Percentiles rank a stretch among this genome's conserved stretches.
phyloP scores from a whole-genome alignment of 2,113 vertebrate species.

The Semnornis frantzii region DNA sequence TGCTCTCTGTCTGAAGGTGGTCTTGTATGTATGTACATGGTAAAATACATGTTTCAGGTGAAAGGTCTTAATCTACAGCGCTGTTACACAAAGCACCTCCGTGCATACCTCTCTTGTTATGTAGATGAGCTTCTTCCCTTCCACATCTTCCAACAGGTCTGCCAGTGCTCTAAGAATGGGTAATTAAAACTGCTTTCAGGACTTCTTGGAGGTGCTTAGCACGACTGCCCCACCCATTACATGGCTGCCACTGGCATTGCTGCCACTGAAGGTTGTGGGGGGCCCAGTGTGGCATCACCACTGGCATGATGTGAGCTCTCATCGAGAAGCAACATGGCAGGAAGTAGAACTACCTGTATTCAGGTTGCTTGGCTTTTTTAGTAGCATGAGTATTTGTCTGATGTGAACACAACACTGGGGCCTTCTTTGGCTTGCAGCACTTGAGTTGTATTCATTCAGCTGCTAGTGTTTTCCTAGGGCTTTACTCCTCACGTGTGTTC shows the following conservation, averaged over 20 bases:
- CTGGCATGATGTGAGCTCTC: rapidly evolving
- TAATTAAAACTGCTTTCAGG: constrained; percentile 26
- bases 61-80: background rate
- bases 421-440: rapidly evolving
- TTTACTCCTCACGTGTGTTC: background rate
- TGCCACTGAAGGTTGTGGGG: rapidly evolving
- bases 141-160: constrained; percentile 3
- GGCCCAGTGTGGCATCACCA: rapidly evolving
- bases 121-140: background rate
- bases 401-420: background rate
- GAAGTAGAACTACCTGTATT: background rate
- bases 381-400: background rate
- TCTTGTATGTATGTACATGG: background rate
- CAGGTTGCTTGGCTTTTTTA: background rate
- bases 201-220: background rate
- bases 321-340: background rate
- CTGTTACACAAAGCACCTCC: background rate
- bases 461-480: background rate
- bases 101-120: background rate
- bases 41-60: background rate
- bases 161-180: background rate
- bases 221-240: rapidly evolving
- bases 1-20: background rate
- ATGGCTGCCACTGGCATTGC: rapidly evolving
- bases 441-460: background rate